phyloP scores from a whole-genome alignment of 2,797 vertebrate species.

The Coendou prehensilis region DNA sequence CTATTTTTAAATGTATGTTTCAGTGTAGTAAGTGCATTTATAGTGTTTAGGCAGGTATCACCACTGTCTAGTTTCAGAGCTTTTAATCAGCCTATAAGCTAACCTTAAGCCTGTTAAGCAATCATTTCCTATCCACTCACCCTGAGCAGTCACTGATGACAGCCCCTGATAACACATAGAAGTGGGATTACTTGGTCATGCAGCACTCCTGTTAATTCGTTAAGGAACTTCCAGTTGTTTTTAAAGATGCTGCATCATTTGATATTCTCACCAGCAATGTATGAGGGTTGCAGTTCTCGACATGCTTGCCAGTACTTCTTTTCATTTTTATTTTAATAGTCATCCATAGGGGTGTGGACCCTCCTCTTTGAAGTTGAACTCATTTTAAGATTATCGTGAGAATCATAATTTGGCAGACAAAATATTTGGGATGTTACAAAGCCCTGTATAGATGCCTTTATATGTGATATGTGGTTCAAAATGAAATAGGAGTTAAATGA shows the following conservation, averaged over 20 bases:
- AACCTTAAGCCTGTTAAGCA: neutral
- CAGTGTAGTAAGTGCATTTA: neutral
- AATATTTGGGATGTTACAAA: slow-evolving; percentile 23
- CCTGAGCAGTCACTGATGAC: neutral
- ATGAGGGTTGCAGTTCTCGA: neutral
- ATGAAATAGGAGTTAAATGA: slow-evolving; percentile 8
- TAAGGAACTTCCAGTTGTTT: neutral
- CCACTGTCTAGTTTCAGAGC: neutral
- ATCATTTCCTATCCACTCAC: neutral
- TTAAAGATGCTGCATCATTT: neutral
- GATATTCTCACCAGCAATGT: neutral
- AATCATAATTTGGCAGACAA: neutral
- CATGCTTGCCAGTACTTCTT: neutral
- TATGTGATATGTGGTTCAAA: neutral
- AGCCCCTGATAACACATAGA: neutral
- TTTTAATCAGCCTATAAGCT: neutral
- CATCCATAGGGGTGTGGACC: neutral
- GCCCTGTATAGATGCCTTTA: neutral
- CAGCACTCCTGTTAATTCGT: neutral
- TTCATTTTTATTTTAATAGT: neutral
- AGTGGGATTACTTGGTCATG: neutral
- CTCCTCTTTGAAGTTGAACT: neutral
- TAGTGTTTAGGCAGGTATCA: neutral
- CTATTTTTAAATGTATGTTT: neutral
- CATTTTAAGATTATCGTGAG: slow-evolving; percentile 1